Conservation (phyloP, 2,888 invertebrate species). For the Epistrophella euchroma region DNA sequence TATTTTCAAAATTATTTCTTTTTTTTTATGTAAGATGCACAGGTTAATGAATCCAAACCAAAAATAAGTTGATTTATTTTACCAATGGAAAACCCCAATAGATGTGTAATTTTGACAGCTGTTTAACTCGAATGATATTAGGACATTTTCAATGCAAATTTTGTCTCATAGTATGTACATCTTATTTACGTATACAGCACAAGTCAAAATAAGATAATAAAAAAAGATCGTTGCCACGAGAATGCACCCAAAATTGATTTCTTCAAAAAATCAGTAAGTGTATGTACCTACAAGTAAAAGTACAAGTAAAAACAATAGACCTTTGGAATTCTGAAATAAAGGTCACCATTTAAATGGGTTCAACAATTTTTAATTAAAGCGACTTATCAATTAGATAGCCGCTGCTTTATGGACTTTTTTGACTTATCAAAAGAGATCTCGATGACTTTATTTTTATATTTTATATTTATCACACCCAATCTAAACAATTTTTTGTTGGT, state of each 20-base stretch:
- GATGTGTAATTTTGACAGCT: too few relatives aligned
- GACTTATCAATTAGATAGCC: background rate
- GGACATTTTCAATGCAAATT: too few relatives aligned
- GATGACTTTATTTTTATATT: slow-evolving; percentile 10
- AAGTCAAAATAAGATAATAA: background rate
- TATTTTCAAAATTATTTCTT: too few relatives aligned
- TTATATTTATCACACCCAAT: background rate
- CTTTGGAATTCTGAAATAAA: background rate
- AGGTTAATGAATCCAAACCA: too few relatives aligned
- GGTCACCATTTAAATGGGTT: background rate
- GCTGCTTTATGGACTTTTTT: slow-evolving; percentile 5
- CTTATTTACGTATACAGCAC: too few relatives aligned
- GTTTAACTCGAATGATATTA: too few relatives aligned
- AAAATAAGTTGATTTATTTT: too few relatives aligned
- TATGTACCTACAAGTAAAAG: too few relatives aligned
- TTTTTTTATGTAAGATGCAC: too few relatives aligned
- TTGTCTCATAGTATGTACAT: too few relatives aligned
- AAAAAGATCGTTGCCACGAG: background rate
- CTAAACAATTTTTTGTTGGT: background rate
- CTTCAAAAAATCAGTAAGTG: background rate
- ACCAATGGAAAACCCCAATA: too few relatives aligned
- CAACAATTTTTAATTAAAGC: background rate
- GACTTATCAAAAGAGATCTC: slow-evolving; percentile 30
- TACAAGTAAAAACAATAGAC: background rate
- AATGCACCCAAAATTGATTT: background rate